Percentiles rank a stretch among this genome's conserved stretches.
Conservation (phyloP, 2,797 vertebrate genomes). For the Parauchenoglanis ngamensis region DNA sequence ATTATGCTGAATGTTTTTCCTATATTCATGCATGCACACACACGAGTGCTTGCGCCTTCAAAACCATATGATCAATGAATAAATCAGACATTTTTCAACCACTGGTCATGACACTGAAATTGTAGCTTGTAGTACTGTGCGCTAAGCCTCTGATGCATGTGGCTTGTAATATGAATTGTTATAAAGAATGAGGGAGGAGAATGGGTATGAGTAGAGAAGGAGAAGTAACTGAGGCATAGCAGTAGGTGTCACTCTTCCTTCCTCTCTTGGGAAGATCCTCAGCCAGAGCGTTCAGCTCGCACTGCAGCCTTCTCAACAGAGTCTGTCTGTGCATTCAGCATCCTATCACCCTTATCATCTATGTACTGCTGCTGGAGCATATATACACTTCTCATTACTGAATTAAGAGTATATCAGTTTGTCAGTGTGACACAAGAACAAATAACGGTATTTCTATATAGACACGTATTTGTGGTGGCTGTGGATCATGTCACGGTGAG, state of each 20-base stretch:
- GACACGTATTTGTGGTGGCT: conserved; percentile 62
- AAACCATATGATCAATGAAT: not conserved
- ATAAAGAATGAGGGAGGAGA: conserved; percentile 17
- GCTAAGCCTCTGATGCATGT: conserved; percentile 22
- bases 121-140: conserved; percentile 8
- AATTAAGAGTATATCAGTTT: not conserved
- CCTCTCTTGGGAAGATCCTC: conserved; percentile 55
- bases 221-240: conserved; percentile 57
- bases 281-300: conserved; percentile 6
- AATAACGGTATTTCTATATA: conserved; percentile 23
- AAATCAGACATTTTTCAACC: conserved; percentile 13
- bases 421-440: not conserved
- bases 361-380: not conserved
- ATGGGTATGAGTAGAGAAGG: conserved; percentile 41
- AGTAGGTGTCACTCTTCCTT: conserved; percentile 81
- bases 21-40: not conserved
- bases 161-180: conserved; percentile 16
- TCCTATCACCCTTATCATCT: conserved; percentile 15
- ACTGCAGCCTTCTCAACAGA: not conserved
- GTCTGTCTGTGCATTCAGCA: conserved; percentile 20
- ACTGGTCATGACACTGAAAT: conserved; percentile 29
- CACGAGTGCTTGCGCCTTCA: not conserved
- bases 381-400: conserved; percentile 6
- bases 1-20: not conserved
- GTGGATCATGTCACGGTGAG: conserved; percentile 69